These are phyloP conservation scores for Mustela lutreola DNA, from an alignment of 2,113 vertebrate genomes.

Conservation along the genomic window DNA sequence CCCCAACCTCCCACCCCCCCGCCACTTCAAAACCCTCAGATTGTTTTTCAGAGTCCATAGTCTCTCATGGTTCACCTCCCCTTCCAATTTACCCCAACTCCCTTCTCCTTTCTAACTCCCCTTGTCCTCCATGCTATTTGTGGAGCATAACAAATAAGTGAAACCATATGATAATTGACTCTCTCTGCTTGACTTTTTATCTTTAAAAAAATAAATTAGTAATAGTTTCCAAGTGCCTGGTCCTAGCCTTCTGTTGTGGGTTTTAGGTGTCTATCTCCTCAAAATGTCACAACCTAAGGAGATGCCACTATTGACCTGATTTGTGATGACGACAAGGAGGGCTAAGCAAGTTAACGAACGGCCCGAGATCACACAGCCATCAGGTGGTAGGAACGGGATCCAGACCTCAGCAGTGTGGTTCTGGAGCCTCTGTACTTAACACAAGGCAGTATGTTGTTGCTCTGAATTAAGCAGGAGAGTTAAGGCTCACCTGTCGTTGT, in stretches of 20 bases:
- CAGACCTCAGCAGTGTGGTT: not conserved
- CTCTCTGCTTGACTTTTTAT: no score
- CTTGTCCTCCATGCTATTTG: no score
- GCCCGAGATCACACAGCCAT: not conserved
- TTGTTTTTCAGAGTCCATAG: no score
- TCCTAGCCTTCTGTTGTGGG: not conserved
- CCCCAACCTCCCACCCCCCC: no score
- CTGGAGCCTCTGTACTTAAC: not conserved
- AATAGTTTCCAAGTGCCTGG: not conserved
- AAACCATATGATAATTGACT: no score
- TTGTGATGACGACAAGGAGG: not conserved
- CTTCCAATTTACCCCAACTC: no score
- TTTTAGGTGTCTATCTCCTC: not conserved
- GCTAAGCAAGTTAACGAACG: not conserved
- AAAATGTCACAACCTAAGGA: not conserved
- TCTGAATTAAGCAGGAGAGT: not conserved
- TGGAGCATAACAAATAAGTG: no score
- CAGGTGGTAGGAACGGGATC: not conserved
- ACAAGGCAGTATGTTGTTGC: fast-evolving
- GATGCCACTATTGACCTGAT: not conserved
- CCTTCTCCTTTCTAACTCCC: no score
- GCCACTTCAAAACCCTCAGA: no score
- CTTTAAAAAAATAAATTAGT: not conserved
- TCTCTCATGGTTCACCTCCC: no score
- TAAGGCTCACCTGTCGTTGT: no score